Evolutionary conservation across 1,140 invertebrate species (phyloP), one percentile per base, ranked within the genome.

Genomic region (Drosophila nebulosa): DNA sequence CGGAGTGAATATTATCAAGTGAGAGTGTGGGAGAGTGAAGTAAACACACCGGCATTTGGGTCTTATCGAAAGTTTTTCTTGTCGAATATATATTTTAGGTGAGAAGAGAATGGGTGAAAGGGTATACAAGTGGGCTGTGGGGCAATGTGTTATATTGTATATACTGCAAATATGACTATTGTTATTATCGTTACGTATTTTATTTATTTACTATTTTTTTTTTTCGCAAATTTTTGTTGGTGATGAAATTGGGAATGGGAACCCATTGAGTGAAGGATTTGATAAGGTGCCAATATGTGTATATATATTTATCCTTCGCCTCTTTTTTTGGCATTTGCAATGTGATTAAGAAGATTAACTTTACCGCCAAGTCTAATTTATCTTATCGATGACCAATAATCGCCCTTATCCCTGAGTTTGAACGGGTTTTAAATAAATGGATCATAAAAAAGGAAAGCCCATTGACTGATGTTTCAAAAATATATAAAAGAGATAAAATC

Each of bases 41-140:
- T 78, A 78, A 81, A 78, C 67, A 81, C 78, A 69, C 78, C 81
- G 81, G 81, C 83, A 75, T 78, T 85, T 75, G 22, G 16, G 16
- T 36, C 83, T 88, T 81, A 90, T 89, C 89, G 66, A 36, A 0
- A 30, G 55, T 64, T 52, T 68, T 57, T 62, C 60, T 73, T 65
- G 50, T 60, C 60, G 30, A 14, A 26, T 26, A 12, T 32, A 12
- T n/a, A n/a, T n/a, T 32, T 32, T 10, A 32, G 30, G 30, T 12
- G 30, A 32, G 30, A 32, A 32, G 30, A 32, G 30, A 32, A 32
- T 32, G 30, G 1, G 30, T 10, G 30, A 5, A 58, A 64, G 36
- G 57, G 27, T 35, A 51, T n/a, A n/a, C n/a, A n/a, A n/a, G n/a
- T 24, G 10, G 12, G 42, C 27, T 65, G 62, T 61, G 30, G 66